Evolutionary conservation across 2,888 invertebrate genomes (phyloP), one percentile per base, ranked within the genome.

Genomic region (Amphipoea lucens): DNA sequence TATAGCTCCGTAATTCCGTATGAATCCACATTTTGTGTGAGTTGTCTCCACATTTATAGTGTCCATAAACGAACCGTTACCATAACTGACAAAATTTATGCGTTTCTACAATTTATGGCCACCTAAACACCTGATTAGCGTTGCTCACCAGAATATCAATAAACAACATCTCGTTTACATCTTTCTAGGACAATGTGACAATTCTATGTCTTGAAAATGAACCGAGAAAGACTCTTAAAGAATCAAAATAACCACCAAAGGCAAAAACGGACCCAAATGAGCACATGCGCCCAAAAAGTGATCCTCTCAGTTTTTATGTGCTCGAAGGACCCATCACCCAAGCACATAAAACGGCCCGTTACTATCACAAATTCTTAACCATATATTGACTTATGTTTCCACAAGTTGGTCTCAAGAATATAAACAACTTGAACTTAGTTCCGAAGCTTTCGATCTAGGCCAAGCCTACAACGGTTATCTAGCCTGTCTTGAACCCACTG

Each of bases 401-500:
- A 69, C 68, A 7, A 63, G 67, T 68, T 60, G 57, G 23, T 79
- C 72, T 84, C 51, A 36, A 72, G 84, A 78, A 67, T 81, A 78
- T 71, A 78, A 81, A 83, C 76, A 63, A 51, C 45, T 83, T 23
- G 66, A 63, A 51, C 45, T 83, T 23, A 70, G 60, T 70, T 51
- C 85, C 79, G 69, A 79, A 74, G 82, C 85, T 80, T 48, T 82
- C 29, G 20, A 85, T 85, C 69, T 70, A 80, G 82, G 82, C 54
- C 82, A 80, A 69, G 79, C 60, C 65, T 36, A 60, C 68, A 87
- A 85, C 85, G 84, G 85, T 87, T 81, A 78, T 83, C 70, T 87
- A 77, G 85, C 72, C 79, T 48, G 83, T n/a, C 54, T 65, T 76
- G 79, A 62, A 69, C 83, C 65, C 74, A 63, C 74, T 73, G 69